Evolutionary conservation across 2,888 invertebrate genomes (phyloP).

Genomic region (Aquatica leii): DNA sequence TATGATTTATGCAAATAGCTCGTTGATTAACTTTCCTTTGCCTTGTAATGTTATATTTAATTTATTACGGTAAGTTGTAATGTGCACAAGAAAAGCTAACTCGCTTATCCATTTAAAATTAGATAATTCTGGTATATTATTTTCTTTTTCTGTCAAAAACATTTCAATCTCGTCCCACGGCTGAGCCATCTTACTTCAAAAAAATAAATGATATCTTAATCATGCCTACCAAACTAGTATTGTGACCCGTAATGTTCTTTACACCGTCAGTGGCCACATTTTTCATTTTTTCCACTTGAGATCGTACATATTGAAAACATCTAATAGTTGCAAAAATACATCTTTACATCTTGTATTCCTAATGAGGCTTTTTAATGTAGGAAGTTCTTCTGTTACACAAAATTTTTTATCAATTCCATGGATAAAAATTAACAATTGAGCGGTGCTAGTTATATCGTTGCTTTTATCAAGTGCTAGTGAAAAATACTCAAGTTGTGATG

Average conservation of each 20-base stretch:
- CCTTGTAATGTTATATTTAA: too few species aligned
- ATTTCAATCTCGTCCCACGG: background rate
- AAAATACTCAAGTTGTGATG: background rate
- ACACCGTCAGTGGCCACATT: background rate
- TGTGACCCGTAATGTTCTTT: background rate
- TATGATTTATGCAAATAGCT: too few species aligned
- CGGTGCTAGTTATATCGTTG: too few species aligned
- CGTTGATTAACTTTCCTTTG: too few species aligned
- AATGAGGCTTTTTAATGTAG: background rate
- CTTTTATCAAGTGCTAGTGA: too few species aligned
- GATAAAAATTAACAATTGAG: too few species aligned
- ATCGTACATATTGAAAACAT: too few species aligned
- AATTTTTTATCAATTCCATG: too few species aligned
- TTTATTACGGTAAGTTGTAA: background rate
- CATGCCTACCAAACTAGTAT: too few species aligned
- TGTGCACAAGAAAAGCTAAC: conserved; percentile 4
- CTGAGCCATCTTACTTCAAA: conserved; percentile 1
- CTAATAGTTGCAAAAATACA: too few species aligned
- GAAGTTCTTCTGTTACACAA: background rate
- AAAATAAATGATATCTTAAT: conserved; percentile 3
- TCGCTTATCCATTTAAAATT: background rate
- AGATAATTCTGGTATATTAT: too few species aligned
- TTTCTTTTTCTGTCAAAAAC: conserved; percentile 5
- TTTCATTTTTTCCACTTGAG: too few species aligned
- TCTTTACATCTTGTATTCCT: background rate